A percentile compares a stretch with the other conserved stretches of the same genome.
Conservation (phyloP, 2,797 vertebrate species). For the Silurus lanzhouensis region DNA sequence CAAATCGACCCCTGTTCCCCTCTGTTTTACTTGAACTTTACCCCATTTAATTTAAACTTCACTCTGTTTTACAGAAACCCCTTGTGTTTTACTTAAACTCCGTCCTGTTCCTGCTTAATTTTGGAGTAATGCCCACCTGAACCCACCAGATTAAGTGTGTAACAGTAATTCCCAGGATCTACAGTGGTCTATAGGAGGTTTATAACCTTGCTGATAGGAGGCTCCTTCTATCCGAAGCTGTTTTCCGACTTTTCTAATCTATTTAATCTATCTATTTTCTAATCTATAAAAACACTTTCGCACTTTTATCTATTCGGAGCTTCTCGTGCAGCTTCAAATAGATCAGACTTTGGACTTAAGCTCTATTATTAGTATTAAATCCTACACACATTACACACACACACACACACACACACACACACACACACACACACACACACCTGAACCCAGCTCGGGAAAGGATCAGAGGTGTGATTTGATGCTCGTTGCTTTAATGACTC, state of each 20-base stretch:
- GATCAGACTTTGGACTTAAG: neutral
- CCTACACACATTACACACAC: neutral
- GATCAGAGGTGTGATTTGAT: neutral
- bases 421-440: no score
- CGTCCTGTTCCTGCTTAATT: neutral
- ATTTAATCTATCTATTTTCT: neutral
- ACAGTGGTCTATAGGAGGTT: neutral
- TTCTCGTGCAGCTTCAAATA: no score
- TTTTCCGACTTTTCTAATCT: neutral
- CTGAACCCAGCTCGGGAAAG: neutral
- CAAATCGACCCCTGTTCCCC: no score
- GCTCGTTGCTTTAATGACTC: neutral
- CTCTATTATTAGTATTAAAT: neutral
- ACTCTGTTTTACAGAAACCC: no score
- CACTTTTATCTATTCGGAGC: no score
- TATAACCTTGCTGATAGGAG: neutral
- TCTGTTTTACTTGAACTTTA: no score
- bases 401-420: no score
- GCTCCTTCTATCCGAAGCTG: neutral
- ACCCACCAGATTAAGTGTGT: neutral
- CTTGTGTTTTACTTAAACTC: no score
- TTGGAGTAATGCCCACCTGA: neutral
- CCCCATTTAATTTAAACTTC: no score
- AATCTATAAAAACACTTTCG: no score
- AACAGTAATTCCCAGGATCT: neutral